Percentiles rank a stretch among this genome's conserved stretches.
These are phyloP conservation scores for Corydoras sp. DNA, from an alignment of 2,113 vertebrate species.

Conservation along the genomic window DNA sequence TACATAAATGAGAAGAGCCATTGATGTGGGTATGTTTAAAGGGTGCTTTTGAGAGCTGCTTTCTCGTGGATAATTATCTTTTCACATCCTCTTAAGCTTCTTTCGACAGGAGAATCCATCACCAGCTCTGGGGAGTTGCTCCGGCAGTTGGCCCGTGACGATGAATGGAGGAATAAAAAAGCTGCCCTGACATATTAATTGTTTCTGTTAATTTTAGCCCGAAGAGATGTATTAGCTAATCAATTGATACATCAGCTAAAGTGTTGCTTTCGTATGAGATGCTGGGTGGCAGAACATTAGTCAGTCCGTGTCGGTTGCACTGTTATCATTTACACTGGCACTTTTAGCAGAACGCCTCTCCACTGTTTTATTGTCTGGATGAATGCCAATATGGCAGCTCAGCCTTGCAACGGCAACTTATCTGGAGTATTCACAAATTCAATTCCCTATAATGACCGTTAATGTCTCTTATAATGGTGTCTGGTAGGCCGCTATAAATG, in stretches of 20 bases:
- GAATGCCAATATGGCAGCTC: not conserved
- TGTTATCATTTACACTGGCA: conserved; percentile 3
- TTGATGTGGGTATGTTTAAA: conserved; percentile 1
- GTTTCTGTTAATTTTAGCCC: conserved; percentile 75
- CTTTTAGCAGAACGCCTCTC: not conserved
- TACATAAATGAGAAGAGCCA: conserved; percentile 9
- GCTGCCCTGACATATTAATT: conserved; percentile 68
- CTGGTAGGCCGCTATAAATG: no score
- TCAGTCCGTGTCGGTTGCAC: conserved; percentile 36
- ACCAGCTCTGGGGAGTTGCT: conserved; percentile 38
- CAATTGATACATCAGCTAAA: conserved; percentile 48
- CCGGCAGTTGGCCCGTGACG: conserved; percentile 49
- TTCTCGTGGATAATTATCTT: conserved; percentile 76
- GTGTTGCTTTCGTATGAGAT: conserved; percentile 41
- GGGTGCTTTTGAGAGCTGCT: conserved; percentile 55
- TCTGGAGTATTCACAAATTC: no score
- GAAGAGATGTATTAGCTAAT: conserved; percentile 62
- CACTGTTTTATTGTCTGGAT: not conserved
- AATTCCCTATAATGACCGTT: no score
- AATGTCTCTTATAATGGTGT: no score
- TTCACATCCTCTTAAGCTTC: conserved; percentile 60
- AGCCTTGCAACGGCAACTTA: not conserved
- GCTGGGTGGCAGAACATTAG: conserved; percentile 26
- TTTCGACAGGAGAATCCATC: conserved; percentile 73
- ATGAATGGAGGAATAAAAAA: conserved; percentile 75